phyloP scores from a whole-genome alignment of 2,797 vertebrate species.

The Eupleurogrammus muticus region DNA sequence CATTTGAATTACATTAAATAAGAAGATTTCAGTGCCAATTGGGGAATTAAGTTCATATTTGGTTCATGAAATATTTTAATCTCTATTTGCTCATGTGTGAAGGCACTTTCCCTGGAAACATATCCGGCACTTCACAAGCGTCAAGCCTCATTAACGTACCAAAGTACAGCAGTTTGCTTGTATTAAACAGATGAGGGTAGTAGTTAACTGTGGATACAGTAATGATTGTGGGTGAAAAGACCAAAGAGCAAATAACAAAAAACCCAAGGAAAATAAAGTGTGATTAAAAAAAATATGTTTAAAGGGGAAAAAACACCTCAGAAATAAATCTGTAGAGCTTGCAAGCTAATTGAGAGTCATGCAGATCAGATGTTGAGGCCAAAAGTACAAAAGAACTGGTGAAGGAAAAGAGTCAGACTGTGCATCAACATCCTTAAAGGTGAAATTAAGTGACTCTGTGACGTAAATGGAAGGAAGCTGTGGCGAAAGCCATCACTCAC shows the following conservation, averaged over 20 bases:
- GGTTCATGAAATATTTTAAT: neutral
- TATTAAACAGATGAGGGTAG: neutral
- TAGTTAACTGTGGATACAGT: neutral
- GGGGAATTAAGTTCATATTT: neutral
- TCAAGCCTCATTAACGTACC: neutral
- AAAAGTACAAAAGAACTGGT: neutral
- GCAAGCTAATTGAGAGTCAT: neutral
- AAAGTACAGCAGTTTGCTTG: neutral
- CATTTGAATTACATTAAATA: neutral
- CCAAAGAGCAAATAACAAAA: neutral
- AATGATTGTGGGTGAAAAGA: neutral
- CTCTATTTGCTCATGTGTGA: neutral
- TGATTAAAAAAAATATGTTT: neutral
- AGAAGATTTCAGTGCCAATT: neutral
- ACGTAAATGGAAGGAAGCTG: constrained; percentile 13
- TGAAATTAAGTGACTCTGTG: constrained; percentile 16
- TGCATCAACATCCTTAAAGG: constrained; percentile 5
- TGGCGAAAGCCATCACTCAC: constrained; percentile 19
- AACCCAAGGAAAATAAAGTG: neutral
- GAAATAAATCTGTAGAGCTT: neutral
- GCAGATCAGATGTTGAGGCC: neutral
- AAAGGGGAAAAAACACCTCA: constrained; percentile 6
- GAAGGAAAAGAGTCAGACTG: neutral
- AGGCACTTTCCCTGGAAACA: neutral
- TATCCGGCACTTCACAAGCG: neutral